Evolutionary conservation across 2,888 invertebrate genomes (phyloP), one percentile per base, ranked within the genome.

Genomic region (Gastrophysa polygoni): DNA sequence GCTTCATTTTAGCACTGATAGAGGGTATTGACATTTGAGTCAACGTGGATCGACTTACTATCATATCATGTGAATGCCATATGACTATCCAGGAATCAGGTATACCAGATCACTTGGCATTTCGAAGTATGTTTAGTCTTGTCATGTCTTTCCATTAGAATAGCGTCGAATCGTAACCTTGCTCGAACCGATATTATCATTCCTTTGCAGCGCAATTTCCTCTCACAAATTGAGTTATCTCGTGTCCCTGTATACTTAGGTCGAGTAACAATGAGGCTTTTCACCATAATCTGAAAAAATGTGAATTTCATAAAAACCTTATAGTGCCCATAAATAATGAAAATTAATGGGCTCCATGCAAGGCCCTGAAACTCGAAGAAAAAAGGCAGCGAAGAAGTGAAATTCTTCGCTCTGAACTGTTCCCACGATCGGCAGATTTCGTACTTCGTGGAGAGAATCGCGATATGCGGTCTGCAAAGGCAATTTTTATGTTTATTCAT

Each of bases 391-490:
- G 24, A 43, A 54, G 54, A 54, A 34, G 20, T 21, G 34, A 18
- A 54, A 44, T 54, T 52, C 44, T 44, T 43, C 44, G 28, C 54
- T 43, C 21, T 11, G 44, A 54, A 24, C 54, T 24, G 54, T 54
- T 54, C 54, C 54, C 54, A 54, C 54, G 54, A 54, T 54, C 38
- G 38, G 54, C 43, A 43, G 44, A 54, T 20, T 54, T 43, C 44
- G 38, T 38, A 38, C 52, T 52, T 52, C 38, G 38, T 11, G 38
- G 52, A 52, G n/a, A 10, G 21, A 38, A 20, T 21, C 21, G 18
- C 10, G 10, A 21, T 38, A 1, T 51, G 32, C 32, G 38, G 52
- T 38, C 10, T 44, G 54, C 28, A 28, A 54, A 29, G 54, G 24
- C 34, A 14, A 44, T 38, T 44, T 20, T 54, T 44, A 54, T 54